Conservation (phyloP, 2,113 vertebrate genomes). For the Trinectes maculatus region DNA sequence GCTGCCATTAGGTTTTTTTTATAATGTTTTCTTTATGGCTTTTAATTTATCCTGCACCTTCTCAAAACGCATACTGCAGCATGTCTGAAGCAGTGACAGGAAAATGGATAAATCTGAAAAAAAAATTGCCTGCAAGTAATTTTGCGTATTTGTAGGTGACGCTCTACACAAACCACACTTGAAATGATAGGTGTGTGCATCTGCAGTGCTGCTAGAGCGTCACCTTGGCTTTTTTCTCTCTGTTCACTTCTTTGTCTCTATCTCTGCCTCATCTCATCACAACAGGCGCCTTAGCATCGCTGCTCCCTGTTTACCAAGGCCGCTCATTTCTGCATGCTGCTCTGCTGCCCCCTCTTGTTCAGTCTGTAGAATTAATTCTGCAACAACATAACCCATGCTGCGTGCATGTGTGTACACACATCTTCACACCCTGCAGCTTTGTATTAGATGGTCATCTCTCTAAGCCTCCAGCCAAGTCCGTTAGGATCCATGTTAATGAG, state of each 20-base stretch:
- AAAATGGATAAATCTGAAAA: too few relatives aligned
- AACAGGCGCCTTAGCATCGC: not conserved
- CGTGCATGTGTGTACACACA: not conserved
- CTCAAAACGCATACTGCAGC: constrained; percentile 14
- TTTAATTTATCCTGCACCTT: constrained; percentile 29
- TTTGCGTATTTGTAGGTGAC: not conserved
- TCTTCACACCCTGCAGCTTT: constrained; percentile 10
- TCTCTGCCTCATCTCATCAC: constrained; percentile 23
- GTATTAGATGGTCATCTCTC: constrained; percentile 46
- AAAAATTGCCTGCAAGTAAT: constrained; percentile 1
- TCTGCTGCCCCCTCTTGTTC: constrained; percentile 75
- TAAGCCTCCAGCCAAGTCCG: constrained; percentile 36
- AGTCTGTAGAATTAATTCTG: constrained; percentile 14
- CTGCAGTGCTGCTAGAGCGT: constrained; percentile 22
- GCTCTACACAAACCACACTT: not conserved
- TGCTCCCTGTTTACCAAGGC: constrained; percentile 25
- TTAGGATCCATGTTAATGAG: constrained; percentile 52
- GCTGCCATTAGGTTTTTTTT: constrained; percentile 27
- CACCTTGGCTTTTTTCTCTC: constrained; percentile 44
- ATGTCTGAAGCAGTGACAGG: constrained; percentile 17
- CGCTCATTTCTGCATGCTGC: constrained; percentile 27
- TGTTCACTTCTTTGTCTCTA: constrained; percentile 4
- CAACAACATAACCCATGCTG: not conserved
- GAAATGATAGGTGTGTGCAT: not conserved
- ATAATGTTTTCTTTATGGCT: constrained; percentile 26